Base-by-base conservation (phyloP, 1,140 invertebrate species). In the Teleopsis dalmanni region DNA sequence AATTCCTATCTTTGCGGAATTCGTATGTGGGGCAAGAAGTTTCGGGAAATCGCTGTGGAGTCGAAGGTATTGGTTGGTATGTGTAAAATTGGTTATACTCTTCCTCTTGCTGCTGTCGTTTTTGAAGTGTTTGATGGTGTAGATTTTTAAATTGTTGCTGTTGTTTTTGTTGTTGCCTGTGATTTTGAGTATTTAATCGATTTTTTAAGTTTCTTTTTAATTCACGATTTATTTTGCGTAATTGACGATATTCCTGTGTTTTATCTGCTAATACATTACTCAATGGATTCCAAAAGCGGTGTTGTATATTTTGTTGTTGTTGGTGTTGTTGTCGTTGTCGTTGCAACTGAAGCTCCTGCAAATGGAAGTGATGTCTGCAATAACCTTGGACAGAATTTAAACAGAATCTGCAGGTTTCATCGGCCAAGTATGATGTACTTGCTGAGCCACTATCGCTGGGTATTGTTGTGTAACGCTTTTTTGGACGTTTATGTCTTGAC, bases 351-450 rank as follows among this genome's bases (percentile, higher is more conserved):
- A 67, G 34, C 25, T 61, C 58, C 49, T 68, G 65, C 41, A 67
- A 47, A 29, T 68, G 65, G 29, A 63, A 68, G 26, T 68, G 65
- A 49, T 68, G 65, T 9, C 65, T 58, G 45, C 65, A 68, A 48
- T 68, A 68, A 37, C 65, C 65, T 37, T 68, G 65, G 14, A 62
- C 65, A 34, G 59, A 68, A 50, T 68, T 63, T n/a, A 62, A 62
- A 54, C 65, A 68, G 42, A 68, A 68, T n/a, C 65, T 60, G 46
- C 65, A 68, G 26, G 57, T 50, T 37, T 68, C 64, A n/a, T n/a
- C n/a, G 34, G 55, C 51, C 31, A 61, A 57, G n/a, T n/a, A n/a
- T n/a, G n/a, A n/a, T 5, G 22, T 25, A 26, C 41, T 16, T 13
- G 34, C 5, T 36, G 27, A 3, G 13, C 35, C 38, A 14, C 54